Evolutionary conservation across 2,797 vertebrate genomes (phyloP).

Genomic region (Lepidocolaptes lacrymiger): DNA sequence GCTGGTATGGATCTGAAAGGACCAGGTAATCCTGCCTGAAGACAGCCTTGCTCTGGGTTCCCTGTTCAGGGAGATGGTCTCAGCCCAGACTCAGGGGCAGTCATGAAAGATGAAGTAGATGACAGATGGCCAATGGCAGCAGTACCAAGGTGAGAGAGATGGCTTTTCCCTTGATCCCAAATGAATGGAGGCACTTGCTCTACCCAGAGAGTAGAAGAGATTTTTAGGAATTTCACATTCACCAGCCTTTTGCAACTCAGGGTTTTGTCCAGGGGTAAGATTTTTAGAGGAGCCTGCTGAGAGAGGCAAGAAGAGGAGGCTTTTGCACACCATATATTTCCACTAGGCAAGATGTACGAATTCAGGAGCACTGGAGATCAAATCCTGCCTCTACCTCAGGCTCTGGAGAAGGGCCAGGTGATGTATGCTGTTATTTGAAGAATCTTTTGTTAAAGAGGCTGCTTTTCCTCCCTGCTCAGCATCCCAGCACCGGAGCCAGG

Average conservation of each 20-base stretch:
- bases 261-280: neutral
- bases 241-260: neutral
- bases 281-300: neutral
- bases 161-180: neutral
- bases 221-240: neutral
- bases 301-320: neutral
- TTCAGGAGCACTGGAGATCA: fast-evolving
- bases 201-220: neutral
- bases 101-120: neutral
- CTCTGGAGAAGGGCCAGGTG: neutral
- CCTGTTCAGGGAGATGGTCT: neutral
- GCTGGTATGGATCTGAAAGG: neutral
- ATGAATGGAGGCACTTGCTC: neutral
- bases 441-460: neutral
- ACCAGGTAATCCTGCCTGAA: neutral
- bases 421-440: neutral
- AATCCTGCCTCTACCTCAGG: neutral
- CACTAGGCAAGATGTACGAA: neutral
- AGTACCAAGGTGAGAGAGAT: neutral
- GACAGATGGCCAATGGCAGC: neutral
- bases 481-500: neutral
- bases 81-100: neutral
- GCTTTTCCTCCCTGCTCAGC: neutral
- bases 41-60: neutral
- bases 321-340: neutral